These are phyloP conservation scores for Solenodon paradoxus DNA, from an alignment of 2,113 vertebrate genomes.

Conservation along the genomic window DNA sequence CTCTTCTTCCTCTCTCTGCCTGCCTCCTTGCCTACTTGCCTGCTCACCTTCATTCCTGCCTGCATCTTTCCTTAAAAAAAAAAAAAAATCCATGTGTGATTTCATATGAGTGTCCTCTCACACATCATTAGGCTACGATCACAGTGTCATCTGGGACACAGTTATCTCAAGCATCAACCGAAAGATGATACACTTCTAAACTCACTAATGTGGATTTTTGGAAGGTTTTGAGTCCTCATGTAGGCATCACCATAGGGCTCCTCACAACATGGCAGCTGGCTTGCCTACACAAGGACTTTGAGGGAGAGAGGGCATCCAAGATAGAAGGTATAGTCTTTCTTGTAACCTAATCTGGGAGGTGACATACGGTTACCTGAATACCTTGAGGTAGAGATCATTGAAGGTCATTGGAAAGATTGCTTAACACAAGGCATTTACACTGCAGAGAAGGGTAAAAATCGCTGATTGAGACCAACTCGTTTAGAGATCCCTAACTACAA, in stretches of 20 bases:
- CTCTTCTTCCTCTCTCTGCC: no score
- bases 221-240: rapidly evolving
- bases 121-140: neutral
- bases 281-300: neutral
- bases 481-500: neutral
- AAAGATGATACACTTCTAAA: neutral
- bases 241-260: neutral
- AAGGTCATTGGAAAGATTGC: neutral
- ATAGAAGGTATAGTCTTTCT: neutral
- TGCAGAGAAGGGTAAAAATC: neutral
- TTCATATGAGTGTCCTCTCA: no score
- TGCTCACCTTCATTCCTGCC: no score
- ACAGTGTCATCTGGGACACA: neutral
- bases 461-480: neutral
- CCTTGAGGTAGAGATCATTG: neutral
- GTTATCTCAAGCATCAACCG: neutral
- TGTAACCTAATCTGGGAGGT: neutral
- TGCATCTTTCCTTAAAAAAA: no score
- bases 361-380: neutral
- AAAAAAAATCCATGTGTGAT: no score
- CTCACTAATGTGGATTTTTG: neutral
- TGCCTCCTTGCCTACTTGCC: no score
- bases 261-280: neutral
- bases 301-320: neutral
- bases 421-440: neutral